Conservation (phyloP, 2,797 vertebrate genomes). For the Euphonia xanthogaster region DNA sequence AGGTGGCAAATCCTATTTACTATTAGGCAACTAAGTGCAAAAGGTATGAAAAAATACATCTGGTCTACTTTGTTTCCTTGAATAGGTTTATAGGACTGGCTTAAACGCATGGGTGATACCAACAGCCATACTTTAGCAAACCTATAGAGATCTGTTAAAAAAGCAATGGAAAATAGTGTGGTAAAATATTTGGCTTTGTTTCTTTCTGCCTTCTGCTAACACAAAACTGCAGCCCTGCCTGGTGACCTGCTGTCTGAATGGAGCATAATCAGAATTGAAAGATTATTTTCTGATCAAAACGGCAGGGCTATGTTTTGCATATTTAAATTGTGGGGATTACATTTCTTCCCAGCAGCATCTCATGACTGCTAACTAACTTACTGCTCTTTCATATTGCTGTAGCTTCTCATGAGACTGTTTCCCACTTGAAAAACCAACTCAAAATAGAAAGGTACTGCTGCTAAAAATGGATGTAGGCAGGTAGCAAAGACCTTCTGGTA, state of each 20-base stretch:
- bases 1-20: conserved; percentile 36
- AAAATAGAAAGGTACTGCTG: neutral
- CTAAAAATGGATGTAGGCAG: neutral
- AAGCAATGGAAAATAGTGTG: neutral
- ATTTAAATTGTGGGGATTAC: neutral
- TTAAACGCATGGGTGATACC: neutral
- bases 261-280: neutral
- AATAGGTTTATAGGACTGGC: neutral
- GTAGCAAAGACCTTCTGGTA: neutral
- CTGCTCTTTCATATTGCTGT: neutral
- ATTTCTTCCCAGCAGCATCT: neutral
- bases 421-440: neutral
- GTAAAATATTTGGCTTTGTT: neutral
- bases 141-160: neutral
- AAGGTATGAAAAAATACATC: conserved; percentile 21
- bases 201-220: neutral
- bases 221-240: neutral
- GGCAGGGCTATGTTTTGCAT: neutral
- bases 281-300: neutral
- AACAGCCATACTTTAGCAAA: neutral
- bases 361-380: neutral
- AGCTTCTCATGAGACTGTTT: neutral
- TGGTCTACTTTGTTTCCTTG: neutral
- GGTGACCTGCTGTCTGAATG: neutral
- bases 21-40: neutral